Conservation (phyloP, 2,797 vertebrate genomes). For the Pangasius sanitwongsei region DNA sequence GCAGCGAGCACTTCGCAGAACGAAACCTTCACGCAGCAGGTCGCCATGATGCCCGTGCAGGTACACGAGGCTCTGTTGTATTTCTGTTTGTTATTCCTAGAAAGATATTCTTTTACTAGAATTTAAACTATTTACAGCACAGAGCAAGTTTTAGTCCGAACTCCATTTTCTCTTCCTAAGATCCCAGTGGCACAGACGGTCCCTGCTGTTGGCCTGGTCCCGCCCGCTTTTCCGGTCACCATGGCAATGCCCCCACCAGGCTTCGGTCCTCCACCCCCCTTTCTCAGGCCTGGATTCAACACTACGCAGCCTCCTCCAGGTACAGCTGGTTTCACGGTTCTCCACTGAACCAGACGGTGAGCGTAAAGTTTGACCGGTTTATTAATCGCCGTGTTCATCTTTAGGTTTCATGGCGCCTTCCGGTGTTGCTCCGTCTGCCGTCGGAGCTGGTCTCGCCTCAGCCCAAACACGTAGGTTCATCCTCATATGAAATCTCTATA, state of each 20-base stretch:
- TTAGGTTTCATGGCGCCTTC: constrained; percentile 89
- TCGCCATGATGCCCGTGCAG: constrained; percentile 92
- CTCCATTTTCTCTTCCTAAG: constrained; percentile 65
- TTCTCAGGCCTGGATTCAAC: constrained; percentile 91
- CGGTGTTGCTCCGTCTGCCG: constrained; percentile 80
- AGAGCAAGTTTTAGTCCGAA: neutral
- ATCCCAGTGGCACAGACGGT: constrained; percentile 91
- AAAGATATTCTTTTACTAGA: neutral
- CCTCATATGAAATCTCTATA: constrained; percentile 24
- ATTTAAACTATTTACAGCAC: neutral
- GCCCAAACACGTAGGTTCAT: constrained; percentile 72
- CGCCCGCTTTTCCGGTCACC: constrained; percentile 88
- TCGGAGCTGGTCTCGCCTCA: constrained; percentile 68
- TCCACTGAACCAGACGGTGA: neutral
- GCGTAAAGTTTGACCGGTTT: neutral
- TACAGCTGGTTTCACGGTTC: constrained; percentile 60
- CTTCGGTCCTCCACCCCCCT: constrained; percentile 90
- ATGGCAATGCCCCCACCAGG: constrained; percentile 97
- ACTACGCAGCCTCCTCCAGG: constrained; percentile 95
- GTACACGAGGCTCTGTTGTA: constrained; percentile 66
- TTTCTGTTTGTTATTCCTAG: neutral
- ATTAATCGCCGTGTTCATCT: neutral
- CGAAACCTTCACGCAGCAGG: constrained; percentile 88
- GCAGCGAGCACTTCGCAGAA: constrained; percentile 79
- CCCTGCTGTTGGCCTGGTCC: constrained; percentile 90